phyloP scores from a whole-genome alignment of 2,888 invertebrate species.

The Erpobdella octoculata region DNA sequence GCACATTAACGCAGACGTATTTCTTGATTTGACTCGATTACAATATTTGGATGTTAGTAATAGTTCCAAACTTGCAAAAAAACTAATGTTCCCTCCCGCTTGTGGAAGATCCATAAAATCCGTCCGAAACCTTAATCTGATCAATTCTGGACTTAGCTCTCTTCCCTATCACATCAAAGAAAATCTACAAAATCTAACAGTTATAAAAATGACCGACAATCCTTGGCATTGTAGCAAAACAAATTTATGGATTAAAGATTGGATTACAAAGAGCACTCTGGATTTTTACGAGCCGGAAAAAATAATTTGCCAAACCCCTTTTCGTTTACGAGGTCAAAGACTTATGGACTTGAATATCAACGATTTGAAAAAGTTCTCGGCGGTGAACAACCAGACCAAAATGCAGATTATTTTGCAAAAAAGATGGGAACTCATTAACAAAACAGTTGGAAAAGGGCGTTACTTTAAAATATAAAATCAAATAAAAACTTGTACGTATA shows the following conservation, averaged over 20 bases:
- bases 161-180: conserved; percentile 64
- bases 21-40: conserved; percentile 37
- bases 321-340: conserved; percentile 41
- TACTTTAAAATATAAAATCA: no score
- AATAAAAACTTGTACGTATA: no score
- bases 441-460: no score
- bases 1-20: conserved; percentile 21
- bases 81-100: conserved; percentile 28
- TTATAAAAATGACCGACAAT: conserved; percentile 64
- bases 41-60: conserved; percentile 40
- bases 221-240: conserved; percentile 61
- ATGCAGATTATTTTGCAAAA: no score
- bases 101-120: conserved; percentile 18
- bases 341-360: conserved; percentile 39
- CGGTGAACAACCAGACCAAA: no score
- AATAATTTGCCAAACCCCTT: conserved; percentile 53
- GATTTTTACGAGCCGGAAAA: conserved; percentile 47
- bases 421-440: no score
- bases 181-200: conserved; percentile 64
- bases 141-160: conserved; percentile 60
- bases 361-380: no score
- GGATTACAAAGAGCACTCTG: conserved; percentile 59
- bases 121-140: conserved; percentile 60
- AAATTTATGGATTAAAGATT: conserved; percentile 53
- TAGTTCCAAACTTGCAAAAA: conserved; percentile 34